phyloP scores from a whole-genome alignment of 2,888 invertebrate species.

The Gortyna flavago region DNA sequence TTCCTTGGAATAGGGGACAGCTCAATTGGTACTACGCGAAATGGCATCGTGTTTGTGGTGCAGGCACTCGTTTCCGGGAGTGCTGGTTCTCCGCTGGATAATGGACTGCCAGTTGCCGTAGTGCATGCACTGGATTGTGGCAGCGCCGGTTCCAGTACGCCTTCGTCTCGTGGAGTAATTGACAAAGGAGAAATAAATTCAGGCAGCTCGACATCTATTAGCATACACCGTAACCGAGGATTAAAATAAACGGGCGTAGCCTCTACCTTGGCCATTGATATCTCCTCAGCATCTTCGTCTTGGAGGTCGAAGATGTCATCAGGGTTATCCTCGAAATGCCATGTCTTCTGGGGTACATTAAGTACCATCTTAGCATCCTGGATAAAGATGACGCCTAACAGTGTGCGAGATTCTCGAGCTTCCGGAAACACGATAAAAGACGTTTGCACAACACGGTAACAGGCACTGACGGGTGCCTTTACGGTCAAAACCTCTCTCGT shows the following conservation, averaged over 20 bases:
- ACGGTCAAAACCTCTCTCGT: conserved; percentile 39
- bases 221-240: background rate
- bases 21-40: conserved; percentile 21
- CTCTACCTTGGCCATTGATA: conserved; percentile 19
- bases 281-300: conserved; percentile 40
- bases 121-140: conserved; percentile 16
- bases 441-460: conserved; percentile 23
- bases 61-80: conserved; percentile 7
- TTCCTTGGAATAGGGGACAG: conserved; percentile 8
- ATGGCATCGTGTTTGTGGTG: conserved; percentile 17
- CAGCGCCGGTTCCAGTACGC: background rate
- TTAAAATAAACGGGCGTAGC: background rate
- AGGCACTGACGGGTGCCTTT: conserved; percentile 35
- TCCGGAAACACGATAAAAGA: conserved; percentile 44
- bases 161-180: conserved; percentile 1
- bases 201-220: conserved; percentile 1
- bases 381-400: conserved; percentile 51
- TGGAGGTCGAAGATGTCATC: conserved; percentile 36
- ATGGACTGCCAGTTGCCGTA: background rate
- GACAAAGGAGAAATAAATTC: background rate
- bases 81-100: conserved; percentile 8
- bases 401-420: conserved; percentile 36
- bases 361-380: conserved; percentile 49
- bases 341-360: conserved; percentile 44
- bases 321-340: conserved; percentile 42